Percentiles rank a stretch among this genome's conserved stretches.
Conservation (phyloP, 37 sponge, comb jelly and placozoan species). For the Beroe forskalii region DNA sequence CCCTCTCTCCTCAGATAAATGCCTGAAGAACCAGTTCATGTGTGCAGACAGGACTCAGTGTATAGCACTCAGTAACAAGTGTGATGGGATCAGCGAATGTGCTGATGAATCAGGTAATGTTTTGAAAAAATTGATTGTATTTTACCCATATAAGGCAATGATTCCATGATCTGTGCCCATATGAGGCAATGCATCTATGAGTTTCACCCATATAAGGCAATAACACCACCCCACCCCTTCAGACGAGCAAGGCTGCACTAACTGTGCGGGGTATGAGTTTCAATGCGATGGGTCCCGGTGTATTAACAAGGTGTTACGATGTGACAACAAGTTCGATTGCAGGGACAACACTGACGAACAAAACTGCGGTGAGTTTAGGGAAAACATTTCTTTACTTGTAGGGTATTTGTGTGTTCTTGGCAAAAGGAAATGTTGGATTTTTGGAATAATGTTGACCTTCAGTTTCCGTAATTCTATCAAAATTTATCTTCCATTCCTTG, state of each 20-base stretch:
- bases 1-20: slow-evolving; percentile 1
- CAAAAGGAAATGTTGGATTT: too few relatives aligned
- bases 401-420: too few relatives aligned
- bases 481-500: too few relatives aligned
- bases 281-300: slow-evolving; percentile 1
- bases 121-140: background rate
- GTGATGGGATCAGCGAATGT: slow-evolving; percentile 40
- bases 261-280: slow-evolving; percentile 16
- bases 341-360: slow-evolving; percentile 36
- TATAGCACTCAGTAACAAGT: background rate
- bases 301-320: background rate
- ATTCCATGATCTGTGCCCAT: too few relatives aligned
- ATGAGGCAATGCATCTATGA: too few relatives aligned
- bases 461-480: too few relatives aligned
- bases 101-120: slow-evolving; percentile 42
- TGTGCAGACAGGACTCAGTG: slow-evolving; percentile 28
- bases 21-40: slow-evolving; percentile 30
- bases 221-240: background rate
- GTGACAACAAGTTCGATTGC: slow-evolving; percentile 12
- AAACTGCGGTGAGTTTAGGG: slow-evolving; percentile 44
- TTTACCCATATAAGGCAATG: background rate
- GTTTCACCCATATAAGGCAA: too few relatives aligned
- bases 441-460: too few relatives aligned
- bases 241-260: slow-evolving; percentile 8
- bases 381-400: too few relatives aligned